Evolutionary conservation across 1,140 invertebrate genomes (phyloP).

Genomic region (Drosophila eugracilis): DNA sequence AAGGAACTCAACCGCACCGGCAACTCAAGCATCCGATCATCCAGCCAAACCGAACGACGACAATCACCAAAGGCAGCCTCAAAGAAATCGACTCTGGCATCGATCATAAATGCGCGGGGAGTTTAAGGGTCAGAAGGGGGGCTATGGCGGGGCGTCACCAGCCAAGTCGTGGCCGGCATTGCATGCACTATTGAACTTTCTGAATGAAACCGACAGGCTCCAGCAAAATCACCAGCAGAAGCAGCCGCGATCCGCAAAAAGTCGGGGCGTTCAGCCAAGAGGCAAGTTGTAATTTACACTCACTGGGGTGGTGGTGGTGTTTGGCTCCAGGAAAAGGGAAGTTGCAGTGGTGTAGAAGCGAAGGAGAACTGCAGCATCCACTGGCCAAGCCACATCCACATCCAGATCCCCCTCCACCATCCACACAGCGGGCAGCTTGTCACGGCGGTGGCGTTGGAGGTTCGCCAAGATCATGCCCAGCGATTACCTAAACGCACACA

Average conservation of each 20-base stretch:
- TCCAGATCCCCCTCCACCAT: conserved; percentile 18
- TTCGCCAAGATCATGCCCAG: conserved; percentile 73
- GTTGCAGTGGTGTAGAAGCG: not conserved
- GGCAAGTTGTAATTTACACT: conserved; percentile 82
- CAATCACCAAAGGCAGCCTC: conserved; percentile 54
- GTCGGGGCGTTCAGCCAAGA: conserved; percentile 64
- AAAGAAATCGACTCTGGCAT: conserved; percentile 75
- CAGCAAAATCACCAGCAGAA: conserved; percentile 24
- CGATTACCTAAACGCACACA: conserved; percentile 81
- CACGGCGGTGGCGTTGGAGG: conserved; percentile 69
- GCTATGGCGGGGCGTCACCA: not conserved
- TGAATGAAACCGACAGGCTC: conserved; percentile 79
- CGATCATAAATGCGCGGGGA: conserved; percentile 69
- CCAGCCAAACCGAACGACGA: conserved; percentile 58
- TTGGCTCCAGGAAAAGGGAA: conserved; percentile 32
- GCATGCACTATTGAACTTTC: conserved; percentile 82
- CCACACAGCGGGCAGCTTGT: conserved; percentile 77
- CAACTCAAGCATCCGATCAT: conserved; percentile 14
- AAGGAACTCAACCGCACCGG: conserved; percentile 27
- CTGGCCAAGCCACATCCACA: conserved; percentile 3
- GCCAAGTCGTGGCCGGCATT: conserved; percentile 58
- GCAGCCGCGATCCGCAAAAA: conserved; percentile 42
- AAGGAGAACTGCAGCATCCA: conserved; percentile 11
- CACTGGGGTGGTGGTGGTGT: conserved; percentile 61
- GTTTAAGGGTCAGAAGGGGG: conserved; percentile 1